Percentiles rank a stretch among this genome's conserved stretches.
phyloP scores from a whole-genome alignment of 2,797 vertebrate species.

The Polyboroides typus region DNA sequence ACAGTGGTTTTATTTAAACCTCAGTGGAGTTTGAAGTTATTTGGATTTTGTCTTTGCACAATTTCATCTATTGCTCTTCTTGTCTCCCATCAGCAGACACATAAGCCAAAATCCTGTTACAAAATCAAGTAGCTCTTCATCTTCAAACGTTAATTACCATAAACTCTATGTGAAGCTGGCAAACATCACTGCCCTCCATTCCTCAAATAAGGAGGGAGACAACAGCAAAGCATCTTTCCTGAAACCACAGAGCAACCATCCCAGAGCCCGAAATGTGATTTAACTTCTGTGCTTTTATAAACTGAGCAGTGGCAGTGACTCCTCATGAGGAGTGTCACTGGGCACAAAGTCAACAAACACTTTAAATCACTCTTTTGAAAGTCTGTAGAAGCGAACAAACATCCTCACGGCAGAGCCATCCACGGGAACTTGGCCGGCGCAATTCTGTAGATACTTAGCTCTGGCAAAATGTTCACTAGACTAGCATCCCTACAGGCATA shows the following conservation, averaged over 20 bases:
- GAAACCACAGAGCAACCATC: background rate
- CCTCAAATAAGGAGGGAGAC: background rate
- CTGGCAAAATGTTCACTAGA: background rate
- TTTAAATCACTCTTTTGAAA: background rate
- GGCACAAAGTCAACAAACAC: background rate
- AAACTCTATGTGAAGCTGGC: background rate
- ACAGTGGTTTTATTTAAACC: background rate
- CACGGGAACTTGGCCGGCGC: rapidly evolving
- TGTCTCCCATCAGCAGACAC: background rate
- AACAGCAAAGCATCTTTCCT: background rate
- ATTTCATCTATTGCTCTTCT: background rate
- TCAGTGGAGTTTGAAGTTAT: background rate
- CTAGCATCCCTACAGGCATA: background rate
- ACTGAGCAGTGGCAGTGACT: background rate
- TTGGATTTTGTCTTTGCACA: background rate
- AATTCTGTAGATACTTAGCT: background rate
- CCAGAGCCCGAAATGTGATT: background rate
- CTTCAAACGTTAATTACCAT: slow-evolving; percentile 15
- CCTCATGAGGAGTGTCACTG: background rate
- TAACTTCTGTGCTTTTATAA: background rate
- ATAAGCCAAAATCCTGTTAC: background rate
- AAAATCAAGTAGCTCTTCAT: slow-evolving; percentile 24
- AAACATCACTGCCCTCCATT: background rate
- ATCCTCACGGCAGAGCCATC: background rate
- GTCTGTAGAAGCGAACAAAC: background rate